These are phyloP conservation scores for Muschampia plurimacula DNA, from an alignment of 2,888 invertebrate genomes.

Conservation along the genomic window DNA sequence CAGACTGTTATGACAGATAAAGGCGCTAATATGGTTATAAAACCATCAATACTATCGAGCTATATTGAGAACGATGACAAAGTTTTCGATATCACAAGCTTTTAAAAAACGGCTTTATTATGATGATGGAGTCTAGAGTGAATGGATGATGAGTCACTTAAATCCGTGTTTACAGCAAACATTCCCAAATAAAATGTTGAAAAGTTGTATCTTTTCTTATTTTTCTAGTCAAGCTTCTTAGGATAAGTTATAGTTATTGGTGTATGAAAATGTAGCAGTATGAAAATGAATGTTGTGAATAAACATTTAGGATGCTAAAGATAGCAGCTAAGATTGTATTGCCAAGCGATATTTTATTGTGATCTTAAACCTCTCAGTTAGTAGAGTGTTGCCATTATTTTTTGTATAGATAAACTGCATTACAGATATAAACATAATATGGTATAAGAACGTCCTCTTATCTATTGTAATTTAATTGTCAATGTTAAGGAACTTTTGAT, in stretches of 20 bases:
- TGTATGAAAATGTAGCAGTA: constrained; percentile 27
- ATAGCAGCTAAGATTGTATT: constrained; percentile 58
- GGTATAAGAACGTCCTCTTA: constrained; percentile 25
- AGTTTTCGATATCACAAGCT: no score
- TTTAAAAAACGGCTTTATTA: no score
- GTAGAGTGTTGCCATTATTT: constrained; percentile 36
- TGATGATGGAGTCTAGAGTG: no score
- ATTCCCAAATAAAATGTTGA: constrained; percentile 17
- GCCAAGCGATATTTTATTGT: constrained; percentile 84
- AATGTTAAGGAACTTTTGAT: constrained; percentile 21
- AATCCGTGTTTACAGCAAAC: neutral
- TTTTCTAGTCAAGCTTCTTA: constrained; percentile 36
- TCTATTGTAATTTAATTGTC: constrained; percentile 22
- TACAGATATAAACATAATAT: constrained; percentile 6
- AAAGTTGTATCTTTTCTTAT: constrained; percentile 28
- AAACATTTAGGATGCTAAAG: constrained; percentile 22
- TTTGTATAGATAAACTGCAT: constrained; percentile 21
- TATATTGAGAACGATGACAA: no score
- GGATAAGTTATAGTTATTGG: constrained; percentile 23
- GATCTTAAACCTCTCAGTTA: constrained; percentile 61
- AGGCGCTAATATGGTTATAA: no score
- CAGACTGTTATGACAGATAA: no score
- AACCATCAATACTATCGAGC: no score
- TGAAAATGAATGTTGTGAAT: constrained; percentile 32
- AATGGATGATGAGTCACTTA: neutral